Evolutionary conservation across 2,888 invertebrate species (phyloP), one percentile per base, ranked within the genome.

Genomic region (Ormyrus rosae): DNA sequence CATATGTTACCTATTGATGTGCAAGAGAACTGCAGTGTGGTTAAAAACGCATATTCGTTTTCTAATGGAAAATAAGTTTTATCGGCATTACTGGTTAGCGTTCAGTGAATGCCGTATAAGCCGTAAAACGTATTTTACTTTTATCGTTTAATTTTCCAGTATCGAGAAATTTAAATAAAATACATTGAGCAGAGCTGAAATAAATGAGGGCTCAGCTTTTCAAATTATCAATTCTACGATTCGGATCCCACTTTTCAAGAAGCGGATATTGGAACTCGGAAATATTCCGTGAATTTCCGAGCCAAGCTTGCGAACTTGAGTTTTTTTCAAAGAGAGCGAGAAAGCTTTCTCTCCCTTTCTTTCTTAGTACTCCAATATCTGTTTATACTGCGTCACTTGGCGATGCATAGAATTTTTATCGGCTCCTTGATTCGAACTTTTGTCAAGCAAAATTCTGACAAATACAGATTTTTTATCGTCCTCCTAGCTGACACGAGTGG

Each of bases 381-480:
- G 70, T 78, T 75, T 78, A 81, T 81, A 81, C 71, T 75, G 79
- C 72, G 79, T 73, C 79, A 81, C 81, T 81, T 81, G 78, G 76
- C 81, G 73, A 81, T 81, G 81, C 81, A 81, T 81, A 81, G 81
- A 81, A 79, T 81, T 81, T 81, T 81, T 81, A 83, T 78, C 77
- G 81, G 69, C 75, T 80, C 56, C 73, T 61, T 78, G 81, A 82
- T 82, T 79, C 81, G 78, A 83, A 83, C 75, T 83, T 81, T 82
- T 81, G 81, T 76, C 75, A 55, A 63, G 46, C 67, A 60, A 83
- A 81, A 77, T 79, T 79, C 78, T 68, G 73, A 76, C 80, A 81
- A 81, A 81, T 70, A 80, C 76, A 79, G 67, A 78, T 81, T 76
- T 78, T 77, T 13, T 60, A 58, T 8, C 65, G 19, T 53, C 6